These are phyloP conservation scores for Lasius fuliginosus DNA, from an alignment of 2,888 invertebrate genomes.

Conservation along the genomic window DNA sequence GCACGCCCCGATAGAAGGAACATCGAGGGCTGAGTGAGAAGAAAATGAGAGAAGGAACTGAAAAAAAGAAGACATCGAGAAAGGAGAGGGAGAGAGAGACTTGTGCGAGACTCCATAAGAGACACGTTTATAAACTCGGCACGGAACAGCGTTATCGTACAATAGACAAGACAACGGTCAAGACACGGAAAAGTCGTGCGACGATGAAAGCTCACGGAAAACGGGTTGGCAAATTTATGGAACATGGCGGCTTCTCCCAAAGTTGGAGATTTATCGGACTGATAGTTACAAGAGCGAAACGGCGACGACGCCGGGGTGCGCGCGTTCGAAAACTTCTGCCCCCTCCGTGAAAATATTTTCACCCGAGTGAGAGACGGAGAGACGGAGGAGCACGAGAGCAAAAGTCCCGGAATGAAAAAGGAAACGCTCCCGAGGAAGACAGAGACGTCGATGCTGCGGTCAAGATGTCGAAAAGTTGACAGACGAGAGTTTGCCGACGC, in stretches of 20 bases:
- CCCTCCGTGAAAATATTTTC: slow-evolving; percentile 47
- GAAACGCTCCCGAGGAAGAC: slow-evolving; percentile 16
- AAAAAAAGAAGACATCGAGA: background rate
- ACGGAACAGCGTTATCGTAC: slow-evolving; percentile 25
- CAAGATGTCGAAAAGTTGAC: slow-evolving; percentile 55
- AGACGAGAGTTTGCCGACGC: slow-evolving; percentile 32
- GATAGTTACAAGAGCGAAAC: slow-evolving; percentile 54
- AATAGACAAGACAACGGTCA: slow-evolving; percentile 30
- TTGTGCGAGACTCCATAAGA: background rate
- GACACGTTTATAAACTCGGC: slow-evolving; percentile 32
- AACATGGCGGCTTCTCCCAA: slow-evolving; percentile 27
- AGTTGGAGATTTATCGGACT: slow-evolving; percentile 53
- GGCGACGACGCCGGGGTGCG: slow-evolving; percentile 26
- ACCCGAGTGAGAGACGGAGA: slow-evolving; percentile 19
- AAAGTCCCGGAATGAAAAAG: background rate
- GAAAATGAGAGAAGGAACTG: background rate
- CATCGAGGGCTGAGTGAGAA: background rate
- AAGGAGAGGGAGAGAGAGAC: background rate
- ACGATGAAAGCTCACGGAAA: slow-evolving; percentile 25
- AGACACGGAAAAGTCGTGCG: slow-evolving; percentile 29
- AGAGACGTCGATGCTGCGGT: slow-evolving; percentile 45
- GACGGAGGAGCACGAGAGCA: slow-evolving; percentile 9
- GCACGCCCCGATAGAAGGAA: slow-evolving; percentile 16
- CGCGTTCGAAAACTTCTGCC: slow-evolving; percentile 39
- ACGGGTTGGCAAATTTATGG: slow-evolving; percentile 47